Evolutionary conservation across 2,888 invertebrate genomes (phyloP), one percentile per base, ranked within the genome.

Genomic region (Seira ritae): DNA sequence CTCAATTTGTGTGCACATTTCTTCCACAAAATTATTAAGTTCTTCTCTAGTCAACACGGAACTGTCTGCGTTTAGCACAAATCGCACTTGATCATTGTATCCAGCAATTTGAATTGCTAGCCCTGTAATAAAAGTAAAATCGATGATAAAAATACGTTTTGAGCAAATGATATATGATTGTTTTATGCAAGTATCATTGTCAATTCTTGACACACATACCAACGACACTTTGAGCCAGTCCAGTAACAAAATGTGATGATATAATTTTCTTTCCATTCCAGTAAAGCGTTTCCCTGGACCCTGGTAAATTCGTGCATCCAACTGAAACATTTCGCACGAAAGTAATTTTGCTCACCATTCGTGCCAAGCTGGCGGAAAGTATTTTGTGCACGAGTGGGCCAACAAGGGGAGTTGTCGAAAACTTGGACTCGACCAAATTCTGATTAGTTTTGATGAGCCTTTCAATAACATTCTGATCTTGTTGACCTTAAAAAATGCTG

Each of bases 221-320:
- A n/a, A 66, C 74, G 66, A 74, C 66, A 4, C 74, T 66, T 20
- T 37, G 17, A 65, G 66, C 66, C 0, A 66, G 65, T 17, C 74
- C 74, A 24, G 66, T 66, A 10, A 60, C 74, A 65, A 65, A 74
- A 23, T 65, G 65, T 6, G 42, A 37, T 0, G 42, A 8, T 0
- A 74, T 1, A 22, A 65, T 66, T 22, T 65, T 74, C 19, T 17
- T 74, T n/a, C 74, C 66, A 0, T 74, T 42, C 42, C 66, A 74
- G n/a, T 15, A 1, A 8, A 74, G 15, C 66, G 65, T 46, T 4
- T 65, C 6, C 1, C 20, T 42, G 22, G 74, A 66, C 15, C 74
- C 74, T 6, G 74, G 65, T 12, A 74, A 74, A 22, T 66, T 74
- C 10, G 75, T 62, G 10, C 67, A n/a, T 12, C 75, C 75, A 23